A percentile compares a stretch with the other conserved stretches of the same genome.
Evolutionary conservation across 1,140 invertebrate genomes (phyloP).

Genomic region (Hylaeus volcanicus): DNA sequence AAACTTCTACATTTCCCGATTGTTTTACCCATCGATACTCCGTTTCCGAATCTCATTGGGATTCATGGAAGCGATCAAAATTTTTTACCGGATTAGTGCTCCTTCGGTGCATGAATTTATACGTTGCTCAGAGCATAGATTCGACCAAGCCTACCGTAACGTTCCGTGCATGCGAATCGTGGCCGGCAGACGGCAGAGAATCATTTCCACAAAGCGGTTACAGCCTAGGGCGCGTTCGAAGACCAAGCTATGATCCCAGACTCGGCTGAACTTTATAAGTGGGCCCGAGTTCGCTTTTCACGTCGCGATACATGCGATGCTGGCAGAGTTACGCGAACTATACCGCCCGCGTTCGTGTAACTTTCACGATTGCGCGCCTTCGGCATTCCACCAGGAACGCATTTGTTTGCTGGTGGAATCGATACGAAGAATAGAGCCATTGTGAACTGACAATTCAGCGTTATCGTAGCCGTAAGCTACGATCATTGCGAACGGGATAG

Average conservation of each 20-base stretch:
- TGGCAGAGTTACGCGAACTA: background rate
- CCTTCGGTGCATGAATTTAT: background rate
- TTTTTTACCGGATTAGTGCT: slow-evolving; percentile 10
- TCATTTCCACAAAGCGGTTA: slow-evolving; percentile 36
- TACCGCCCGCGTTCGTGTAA: background rate
- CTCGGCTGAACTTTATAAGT: slow-evolving; percentile 3
- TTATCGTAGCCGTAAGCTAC: too few relatives aligned
- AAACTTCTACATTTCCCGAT: too few relatives aligned
- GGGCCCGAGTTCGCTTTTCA: slow-evolving; percentile 7
- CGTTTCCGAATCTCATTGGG: slow-evolving; percentile 8
- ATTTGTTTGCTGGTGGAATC: background rate
- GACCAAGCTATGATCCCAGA: background rate
- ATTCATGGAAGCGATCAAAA: slow-evolving; percentile 41
- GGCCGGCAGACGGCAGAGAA: slow-evolving; percentile 17
- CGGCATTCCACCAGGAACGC: background rate
- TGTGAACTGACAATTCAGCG: too few relatives aligned
- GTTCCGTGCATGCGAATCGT: slow-evolving; percentile 5
- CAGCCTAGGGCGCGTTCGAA: slow-evolving; percentile 6
- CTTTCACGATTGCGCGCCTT: background rate
- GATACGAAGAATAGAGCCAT: too few relatives aligned
- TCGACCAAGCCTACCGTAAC: slow-evolving; percentile 22
- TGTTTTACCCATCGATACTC: too few relatives aligned
- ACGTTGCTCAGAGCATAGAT: slow-evolving; percentile 22
- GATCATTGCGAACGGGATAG: too few relatives aligned
- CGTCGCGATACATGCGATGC: background rate